Evolutionary conservation across 1,140 invertebrate genomes (phyloP).

Genomic region (Cotesia glomerata): DNA sequence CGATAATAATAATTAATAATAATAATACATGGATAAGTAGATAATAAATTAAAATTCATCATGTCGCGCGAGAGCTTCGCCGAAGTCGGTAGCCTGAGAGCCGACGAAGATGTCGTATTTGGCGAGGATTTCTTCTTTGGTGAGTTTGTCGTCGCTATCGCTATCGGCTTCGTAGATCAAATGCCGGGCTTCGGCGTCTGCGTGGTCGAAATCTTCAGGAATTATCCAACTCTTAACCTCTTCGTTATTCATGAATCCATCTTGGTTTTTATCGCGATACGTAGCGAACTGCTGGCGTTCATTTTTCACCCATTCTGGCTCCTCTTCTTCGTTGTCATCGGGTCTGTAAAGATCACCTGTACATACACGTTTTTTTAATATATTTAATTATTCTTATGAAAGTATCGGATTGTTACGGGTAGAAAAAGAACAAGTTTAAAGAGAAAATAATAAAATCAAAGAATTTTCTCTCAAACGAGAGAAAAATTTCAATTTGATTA

Average conservation of each 20-base stretch:
- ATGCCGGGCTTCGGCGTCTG: conserved; percentile 93
- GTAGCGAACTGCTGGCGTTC: conserved; percentile 91
- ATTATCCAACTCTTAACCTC: conserved; percentile 96
- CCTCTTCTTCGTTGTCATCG: conserved; percentile 70
- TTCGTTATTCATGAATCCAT: conserved; percentile 87
- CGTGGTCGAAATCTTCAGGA: conserved; percentile 95
- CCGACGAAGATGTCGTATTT: conserved; percentile 99
- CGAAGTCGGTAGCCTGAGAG: conserved; percentile 98
- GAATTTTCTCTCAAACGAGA: too few relatives aligned
- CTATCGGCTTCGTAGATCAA: conserved; percentile 93
- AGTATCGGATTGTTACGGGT: too few relatives aligned
- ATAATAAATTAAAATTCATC: conserved; percentile 82
- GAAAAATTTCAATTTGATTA: too few relatives aligned
- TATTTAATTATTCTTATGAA: background rate
- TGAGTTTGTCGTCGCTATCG: conserved; percentile 88
- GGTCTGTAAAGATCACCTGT: conserved; percentile 82
- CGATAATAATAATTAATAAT: too few relatives aligned
- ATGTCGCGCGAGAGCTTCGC: conserved; percentile 91
- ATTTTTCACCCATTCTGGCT: conserved; percentile 95
- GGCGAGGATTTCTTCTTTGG: conserved; percentile 89
- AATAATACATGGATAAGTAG: background rate
- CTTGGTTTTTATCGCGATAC: conserved; percentile 82
- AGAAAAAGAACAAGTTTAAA: too few relatives aligned
- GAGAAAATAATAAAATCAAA: too few relatives aligned
- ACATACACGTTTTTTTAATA: conserved; percentile 22